Evolutionary conservation across 2,888 invertebrate species (phyloP), one percentile per base, ranked within the genome.

Genomic region (Sinohyriopsis cumingii): DNA sequence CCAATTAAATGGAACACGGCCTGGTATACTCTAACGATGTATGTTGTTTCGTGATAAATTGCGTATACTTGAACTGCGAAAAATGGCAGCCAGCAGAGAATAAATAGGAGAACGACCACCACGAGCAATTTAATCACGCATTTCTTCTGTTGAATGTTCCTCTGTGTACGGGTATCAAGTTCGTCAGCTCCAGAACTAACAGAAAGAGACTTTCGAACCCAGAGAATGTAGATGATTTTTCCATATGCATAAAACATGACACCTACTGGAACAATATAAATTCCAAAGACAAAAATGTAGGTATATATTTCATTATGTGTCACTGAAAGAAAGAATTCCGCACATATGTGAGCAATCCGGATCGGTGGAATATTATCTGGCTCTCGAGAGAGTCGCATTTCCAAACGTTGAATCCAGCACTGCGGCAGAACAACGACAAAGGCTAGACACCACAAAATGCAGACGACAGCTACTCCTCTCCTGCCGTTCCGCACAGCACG

Each of bases 81-180:
- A 73, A 86, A 86, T 1, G 86, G 86, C 20, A 86, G 76, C 86
- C 86, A 86, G 25, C 80, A 79, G 20, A 84, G 59, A 15, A 81
- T 80, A 69, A 86, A 86, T n/a, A 83, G 72, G 33, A 80, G 67
- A 22, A 86, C 85, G 25, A 86, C 76, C 24, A 80, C 72, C 24
- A 86, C 76, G 55, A 86, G 71, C 86, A 86, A 86, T 60, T 80
- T 75, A 15, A 85, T 80, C 33, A 86, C 78, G 28, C 72, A 73
- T 65, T 78, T 76, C 73, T 83, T 84, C 72, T 85, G 83, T 24
- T 64, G 55, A 33, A 77, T 62, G 25, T 79, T 76, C 24, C 78
- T 80, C 28, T 74, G 74, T 15, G 72, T 55, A 55, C 79, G 74
- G 18, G 72, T 71, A 22, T 70, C 71, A 5, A 77, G 54, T 19